Evolutionary conservation across 1,140 invertebrate species (phyloP).

Genomic region (Gonatopus flavifemur): DNA sequence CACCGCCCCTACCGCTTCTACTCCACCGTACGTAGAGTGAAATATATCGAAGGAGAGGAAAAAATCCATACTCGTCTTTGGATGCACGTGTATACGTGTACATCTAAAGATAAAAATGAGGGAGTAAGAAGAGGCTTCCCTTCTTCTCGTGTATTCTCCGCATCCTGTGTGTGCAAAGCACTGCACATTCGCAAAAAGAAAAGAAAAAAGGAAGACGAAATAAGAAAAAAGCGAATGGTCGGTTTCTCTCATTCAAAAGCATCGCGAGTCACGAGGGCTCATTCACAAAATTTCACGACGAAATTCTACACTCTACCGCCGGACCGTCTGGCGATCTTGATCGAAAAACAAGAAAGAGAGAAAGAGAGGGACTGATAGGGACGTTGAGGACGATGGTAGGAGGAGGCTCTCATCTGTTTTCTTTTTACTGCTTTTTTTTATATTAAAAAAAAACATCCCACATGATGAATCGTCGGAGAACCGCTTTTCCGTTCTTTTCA

Average conservation of each 20-base stretch:
- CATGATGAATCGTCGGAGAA: no score
- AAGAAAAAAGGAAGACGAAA: no score
- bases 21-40: no score
- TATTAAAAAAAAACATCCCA: no score
- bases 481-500: no score
- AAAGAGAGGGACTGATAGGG: conserved; percentile 1
- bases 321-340: conserved; percentile 29
- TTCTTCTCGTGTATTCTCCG: conserved; percentile 30
- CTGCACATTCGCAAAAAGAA: conserved; percentile 28
- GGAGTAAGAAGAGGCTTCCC: conserved; percentile 5
- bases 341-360: conserved; percentile 8
- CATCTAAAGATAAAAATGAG: conserved; percentile 32
- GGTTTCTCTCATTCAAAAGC: conserved; percentile 36
- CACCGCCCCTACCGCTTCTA: conserved; percentile 16
- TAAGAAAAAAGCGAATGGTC: conserved; percentile 28
- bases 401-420: no score
- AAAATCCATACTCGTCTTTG: no score
- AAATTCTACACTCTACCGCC: conserved; percentile 27
- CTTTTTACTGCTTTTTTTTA: no score
- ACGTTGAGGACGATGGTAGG: no score
- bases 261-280: conserved; percentile 37
- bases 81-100: no score
- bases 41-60: neutral
- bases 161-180: conserved; percentile 26
- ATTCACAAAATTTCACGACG: conserved; percentile 38